Evolutionary conservation across 2,113 vertebrate genomes (phyloP), one percentile per base, ranked within the genome.

Genomic region (Morone saxatilis): DNA sequence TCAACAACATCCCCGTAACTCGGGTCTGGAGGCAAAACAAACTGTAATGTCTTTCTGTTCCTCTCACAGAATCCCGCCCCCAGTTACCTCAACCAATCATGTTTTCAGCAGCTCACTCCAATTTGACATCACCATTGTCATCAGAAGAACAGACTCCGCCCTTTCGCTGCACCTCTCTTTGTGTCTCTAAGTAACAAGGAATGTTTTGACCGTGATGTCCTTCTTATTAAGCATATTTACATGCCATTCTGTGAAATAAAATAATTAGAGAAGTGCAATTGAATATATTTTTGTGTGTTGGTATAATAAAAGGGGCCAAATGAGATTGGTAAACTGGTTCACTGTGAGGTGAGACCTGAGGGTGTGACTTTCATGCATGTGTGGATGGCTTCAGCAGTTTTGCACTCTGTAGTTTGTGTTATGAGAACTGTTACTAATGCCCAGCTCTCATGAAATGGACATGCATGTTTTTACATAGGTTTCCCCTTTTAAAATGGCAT

Each of bases 11-110:
- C 54, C 91, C 92, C 6, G 83, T 91, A 1, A 94, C 91, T 77
- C 84, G 90, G 22, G 78, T 86, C 48, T 92, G 95, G 86, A 93
- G 94, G 87, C 95, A 93, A 91, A 95, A 94, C 87, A 95, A 95
- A 89, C 95, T 96, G 91, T 97, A 91, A 92, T 0, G 40, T 22
- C 0, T 62, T 45, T 59, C 50, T 12, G 43, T 25, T 31, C 72
- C 7, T 8, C 54, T 65, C 76, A 9, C 65, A 48, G 22, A 77
- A 13, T 67, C 80, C 77, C 6, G 25, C 76, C 79, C 79, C 76
- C 76, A 63, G 79, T 87, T 83, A 93, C 90, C 94, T 91, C 88
- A 85, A 40, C 87, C 69, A 31, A n/a, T 84, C 89, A 75, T 66
- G 45, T 88, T 80, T 82, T 73, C 90, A 88, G 70, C 88, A 65